Conservation (phyloP, 2,113 vertebrate species). For the Siniperca knerii region DNA sequence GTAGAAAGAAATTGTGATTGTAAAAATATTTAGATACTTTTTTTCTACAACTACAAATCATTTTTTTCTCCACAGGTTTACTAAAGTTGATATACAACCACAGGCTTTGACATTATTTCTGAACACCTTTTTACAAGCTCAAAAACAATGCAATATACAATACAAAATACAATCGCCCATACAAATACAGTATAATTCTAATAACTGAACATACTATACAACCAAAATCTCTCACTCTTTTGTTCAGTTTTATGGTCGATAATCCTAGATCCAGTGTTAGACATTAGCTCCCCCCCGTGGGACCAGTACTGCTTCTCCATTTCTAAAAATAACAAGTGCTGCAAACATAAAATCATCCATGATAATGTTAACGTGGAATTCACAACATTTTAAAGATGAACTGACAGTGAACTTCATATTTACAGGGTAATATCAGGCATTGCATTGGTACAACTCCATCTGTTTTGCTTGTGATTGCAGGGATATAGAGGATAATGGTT, state of each 20-base stretch:
- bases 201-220: background rate
- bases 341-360: constrained; percentile 18
- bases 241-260: constrained; percentile 3
- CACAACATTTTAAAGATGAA: constrained; percentile 26
- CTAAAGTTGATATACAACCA: background rate
- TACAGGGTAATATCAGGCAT: background rate
- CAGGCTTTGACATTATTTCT: background rate
- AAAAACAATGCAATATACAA: background rate
- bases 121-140: background rate
- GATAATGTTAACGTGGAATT: constrained; percentile 27
- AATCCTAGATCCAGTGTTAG: background rate
- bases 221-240: background rate
- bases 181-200: constrained; percentile 2
- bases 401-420: constrained; percentile 23
- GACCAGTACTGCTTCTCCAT: constrained; percentile 10
- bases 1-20: background rate
- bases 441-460: constrained; percentile 4
- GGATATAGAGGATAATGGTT: constrained; percentile 22
- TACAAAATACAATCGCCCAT: too few relatives aligned
- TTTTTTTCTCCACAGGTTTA: too few relatives aligned
- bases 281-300: background rate
- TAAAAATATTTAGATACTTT: too few relatives aligned
- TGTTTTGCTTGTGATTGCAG: constrained; percentile 42
- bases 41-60: too few relatives aligned
- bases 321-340: constrained; percentile 53